phyloP scores from a whole-genome alignment of 2,113 vertebrate genomes.

The Grammomys dolichurus region DNA sequence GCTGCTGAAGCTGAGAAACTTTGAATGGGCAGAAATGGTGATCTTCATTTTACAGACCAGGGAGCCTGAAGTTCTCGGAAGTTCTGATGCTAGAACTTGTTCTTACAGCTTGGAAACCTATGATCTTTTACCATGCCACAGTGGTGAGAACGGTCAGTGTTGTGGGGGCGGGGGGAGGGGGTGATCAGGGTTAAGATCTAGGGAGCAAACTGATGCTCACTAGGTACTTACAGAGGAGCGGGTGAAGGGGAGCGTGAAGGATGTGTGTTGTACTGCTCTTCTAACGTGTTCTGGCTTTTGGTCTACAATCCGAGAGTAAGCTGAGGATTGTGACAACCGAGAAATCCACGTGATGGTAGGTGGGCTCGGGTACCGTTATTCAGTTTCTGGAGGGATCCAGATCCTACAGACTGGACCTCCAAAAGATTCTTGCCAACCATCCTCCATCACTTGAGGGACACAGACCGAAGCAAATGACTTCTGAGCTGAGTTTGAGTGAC shows the following conservation, averaged over 20 bases:
- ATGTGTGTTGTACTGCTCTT: background rate
- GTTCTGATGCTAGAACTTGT: background rate
- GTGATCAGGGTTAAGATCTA: background rate
- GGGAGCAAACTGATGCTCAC: background rate
- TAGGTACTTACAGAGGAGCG: background rate
- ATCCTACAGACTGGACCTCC: background rate
- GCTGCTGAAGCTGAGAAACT: background rate
- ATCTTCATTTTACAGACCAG: background rate
- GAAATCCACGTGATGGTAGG: background rate
- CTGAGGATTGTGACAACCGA: background rate
- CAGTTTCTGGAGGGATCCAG: background rate
- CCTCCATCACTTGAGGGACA: background rate
- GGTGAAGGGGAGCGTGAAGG: background rate
- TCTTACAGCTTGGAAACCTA: fast-evolving
- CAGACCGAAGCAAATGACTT: background rate
- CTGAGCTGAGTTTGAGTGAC: background rate
- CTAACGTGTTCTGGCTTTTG: background rate
- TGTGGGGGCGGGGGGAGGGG: too few species aligned
- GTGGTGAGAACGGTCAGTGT: too few species aligned
- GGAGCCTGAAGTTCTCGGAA: background rate
- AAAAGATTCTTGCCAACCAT: background rate
- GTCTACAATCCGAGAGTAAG: background rate
- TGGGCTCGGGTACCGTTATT: background rate
- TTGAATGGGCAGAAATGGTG: background rate
- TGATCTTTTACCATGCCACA: background rate